Percentiles rank a stretch among this genome's conserved stretches.
phyloP scores from a whole-genome alignment of 2,888 invertebrate species.

The Plebejus argus region DNA sequence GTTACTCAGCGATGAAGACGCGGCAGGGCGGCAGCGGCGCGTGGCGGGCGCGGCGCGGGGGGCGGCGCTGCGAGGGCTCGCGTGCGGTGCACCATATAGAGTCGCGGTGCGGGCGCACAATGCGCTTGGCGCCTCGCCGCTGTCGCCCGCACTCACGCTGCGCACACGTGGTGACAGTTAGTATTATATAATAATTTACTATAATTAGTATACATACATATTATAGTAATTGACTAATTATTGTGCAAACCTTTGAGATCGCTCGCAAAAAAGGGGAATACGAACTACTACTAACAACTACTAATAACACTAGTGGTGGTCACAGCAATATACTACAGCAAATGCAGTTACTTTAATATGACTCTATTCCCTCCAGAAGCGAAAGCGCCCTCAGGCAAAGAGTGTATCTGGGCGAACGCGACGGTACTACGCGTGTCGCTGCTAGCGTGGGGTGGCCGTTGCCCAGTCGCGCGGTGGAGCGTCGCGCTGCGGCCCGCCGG shows the following conservation, averaged over 20 bases:
- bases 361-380: conserved; percentile 68
- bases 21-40: conserved; percentile 81
- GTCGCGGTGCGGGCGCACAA: conserved; percentile 85
- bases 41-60: conserved; percentile 45
- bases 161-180: conserved; percentile 84
- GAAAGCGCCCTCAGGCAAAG: conserved; percentile 82
- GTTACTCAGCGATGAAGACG: conserved; percentile 49
- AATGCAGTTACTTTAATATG: too few relatives aligned
- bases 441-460: conserved; percentile 87
- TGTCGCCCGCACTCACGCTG: conserved; percentile 78
- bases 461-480: conserved; percentile 84
- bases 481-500: conserved; percentile 73
- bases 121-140: conserved; percentile 84
- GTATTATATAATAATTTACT: too few relatives aligned
- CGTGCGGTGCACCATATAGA: conserved; percentile 86
- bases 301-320: too few relatives aligned
- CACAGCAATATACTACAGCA: too few relatives aligned
- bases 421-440: conserved; percentile 85
- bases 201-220: too few relatives aligned
- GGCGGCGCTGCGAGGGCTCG: conserved; percentile 83
- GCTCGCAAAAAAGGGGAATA: too few relatives aligned
- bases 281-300: too few relatives aligned
- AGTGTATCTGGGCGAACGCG: conserved; percentile 85
- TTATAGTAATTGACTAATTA: too few relatives aligned
- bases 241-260: too few relatives aligned